Base-by-base conservation (phyloP, 1,140 invertebrate genomes). In the Cepaea nemoralis region DNA sequence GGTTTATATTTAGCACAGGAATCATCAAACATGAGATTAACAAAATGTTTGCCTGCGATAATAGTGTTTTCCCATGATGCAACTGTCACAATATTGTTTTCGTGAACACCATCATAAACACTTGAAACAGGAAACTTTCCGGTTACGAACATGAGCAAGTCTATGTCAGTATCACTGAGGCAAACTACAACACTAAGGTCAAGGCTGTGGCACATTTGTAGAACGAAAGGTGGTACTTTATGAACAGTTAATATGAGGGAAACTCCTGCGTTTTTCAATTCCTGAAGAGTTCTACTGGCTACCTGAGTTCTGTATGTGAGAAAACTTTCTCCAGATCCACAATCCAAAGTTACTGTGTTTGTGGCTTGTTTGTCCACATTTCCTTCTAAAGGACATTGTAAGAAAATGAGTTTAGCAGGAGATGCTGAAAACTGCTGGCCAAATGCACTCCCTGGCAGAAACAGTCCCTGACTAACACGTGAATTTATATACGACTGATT, bases 381-480 rank as follows among this genome's bases (percentile, higher is more conserved):
- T 37, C 45, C 77, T 45, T 80, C 78, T 5, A 73, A 10, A 39
- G 69, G 67, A 73, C 67, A 80, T 45, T 55, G 78, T 35, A 71
- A 45, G 37, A 59, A 73, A 39, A 80, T 45, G 24, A 24, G 37
- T 31, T 67, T 73, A 24, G 12, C 45, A 48, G 0, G 1, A 42
- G 14, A 27, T 45, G 45, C 27, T 19, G 48, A 22, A 6, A 33
- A 37, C 14, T 50, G 19, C 19, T 42, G 33, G 1, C 33, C 31
- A 40, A 16, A 45, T 19, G 22, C 33, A 3, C 16, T 1, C 31
- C 66, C 59, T 24, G 67, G 59, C 10, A 79, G 33, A 24, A 79
- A 69, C 39, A 79, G 12, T 1, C 77, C 77, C 31, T 45, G 40
- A 0, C 16, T 27, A 40, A 31, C 27, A 14, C 48, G 77, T 14